These are phyloP conservation scores for Leptatherina wallacei DNA, from an alignment of 2,797 vertebrate species.

Conservation along the genomic window DNA sequence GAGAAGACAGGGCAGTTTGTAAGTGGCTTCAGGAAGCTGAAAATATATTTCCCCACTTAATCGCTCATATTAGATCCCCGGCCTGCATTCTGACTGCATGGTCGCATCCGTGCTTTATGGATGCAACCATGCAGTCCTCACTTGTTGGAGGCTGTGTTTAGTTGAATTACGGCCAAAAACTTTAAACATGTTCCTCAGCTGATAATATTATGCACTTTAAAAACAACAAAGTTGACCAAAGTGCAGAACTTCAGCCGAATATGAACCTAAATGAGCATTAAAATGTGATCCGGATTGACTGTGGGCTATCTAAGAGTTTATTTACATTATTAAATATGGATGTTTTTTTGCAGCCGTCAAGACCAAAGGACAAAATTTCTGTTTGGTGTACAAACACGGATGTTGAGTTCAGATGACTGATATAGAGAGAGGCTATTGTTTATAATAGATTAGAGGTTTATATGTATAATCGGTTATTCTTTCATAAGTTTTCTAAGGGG, in stretches of 20 bases:
- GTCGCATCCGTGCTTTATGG: neutral
- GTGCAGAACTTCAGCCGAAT: no score
- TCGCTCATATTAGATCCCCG: neutral
- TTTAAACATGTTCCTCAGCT: neutral
- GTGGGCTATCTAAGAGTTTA: neutral
- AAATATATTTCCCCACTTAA: neutral
- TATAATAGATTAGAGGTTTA: no score
- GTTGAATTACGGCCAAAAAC: neutral
- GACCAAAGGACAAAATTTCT: neutral
- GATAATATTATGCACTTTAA: neutral
- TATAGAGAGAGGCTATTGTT: slow-evolving; percentile 1
- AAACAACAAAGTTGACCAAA: no score
- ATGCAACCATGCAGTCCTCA: neutral
- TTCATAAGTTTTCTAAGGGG: neutral
- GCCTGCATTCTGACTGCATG: neutral
- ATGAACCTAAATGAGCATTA: no score
- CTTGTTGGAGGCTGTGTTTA: no score
- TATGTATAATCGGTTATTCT: neutral
- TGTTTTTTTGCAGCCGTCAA: no score
- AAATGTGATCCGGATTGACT: no score
- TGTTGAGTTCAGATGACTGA: neutral
- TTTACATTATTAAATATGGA: neutral
- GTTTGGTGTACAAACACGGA: neutral
- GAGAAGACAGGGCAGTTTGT: neutral
- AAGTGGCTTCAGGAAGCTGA: neutral